Evolutionary conservation across 2,113 vertebrate species (phyloP).

Genomic region (Crypturellus undulatus): DNA sequence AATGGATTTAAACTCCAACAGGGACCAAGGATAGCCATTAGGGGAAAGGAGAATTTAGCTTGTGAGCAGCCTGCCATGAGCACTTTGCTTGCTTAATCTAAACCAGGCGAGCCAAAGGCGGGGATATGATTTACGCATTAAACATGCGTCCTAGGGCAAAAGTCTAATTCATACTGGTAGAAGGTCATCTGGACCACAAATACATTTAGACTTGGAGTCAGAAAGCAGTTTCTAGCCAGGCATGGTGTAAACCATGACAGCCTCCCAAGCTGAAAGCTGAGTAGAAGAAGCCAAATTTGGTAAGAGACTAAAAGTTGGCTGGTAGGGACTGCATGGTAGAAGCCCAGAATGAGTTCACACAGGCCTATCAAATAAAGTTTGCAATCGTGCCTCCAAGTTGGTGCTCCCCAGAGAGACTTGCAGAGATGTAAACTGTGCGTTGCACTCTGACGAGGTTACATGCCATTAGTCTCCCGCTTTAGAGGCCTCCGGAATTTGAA

Average conservation of each 20-base stretch:
- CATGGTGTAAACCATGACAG: constrained; percentile 18
- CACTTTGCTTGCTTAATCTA: background rate
- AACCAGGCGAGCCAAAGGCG: background rate
- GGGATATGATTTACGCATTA: background rate
- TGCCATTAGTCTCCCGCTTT: background rate
- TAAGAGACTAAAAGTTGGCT: constrained; percentile 23
- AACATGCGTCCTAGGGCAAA: background rate
- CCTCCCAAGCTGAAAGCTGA: constrained; percentile 49
- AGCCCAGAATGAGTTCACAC: background rate
- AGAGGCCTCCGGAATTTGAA: background rate
- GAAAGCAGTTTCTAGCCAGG: constrained; percentile 44
- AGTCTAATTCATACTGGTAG: background rate
- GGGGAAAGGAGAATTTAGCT: background rate
- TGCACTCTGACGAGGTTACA: background rate
- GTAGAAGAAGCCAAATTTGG: constrained; percentile 52
- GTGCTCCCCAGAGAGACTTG: background rate
- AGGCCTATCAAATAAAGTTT: background rate
- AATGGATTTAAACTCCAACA: background rate
- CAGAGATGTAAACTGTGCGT: background rate
- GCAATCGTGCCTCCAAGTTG: background rate
- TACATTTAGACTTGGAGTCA: constrained; percentile 48
- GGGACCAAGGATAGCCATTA: background rate
- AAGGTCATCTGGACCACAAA: constrained; percentile 37
- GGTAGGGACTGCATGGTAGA: constrained; percentile 10
- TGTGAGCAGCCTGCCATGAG: background rate